Base-by-base conservation (phyloP, 30 jellyfish, hydroid and myxozoan species). In the Catostylus mosaicus region DNA sequence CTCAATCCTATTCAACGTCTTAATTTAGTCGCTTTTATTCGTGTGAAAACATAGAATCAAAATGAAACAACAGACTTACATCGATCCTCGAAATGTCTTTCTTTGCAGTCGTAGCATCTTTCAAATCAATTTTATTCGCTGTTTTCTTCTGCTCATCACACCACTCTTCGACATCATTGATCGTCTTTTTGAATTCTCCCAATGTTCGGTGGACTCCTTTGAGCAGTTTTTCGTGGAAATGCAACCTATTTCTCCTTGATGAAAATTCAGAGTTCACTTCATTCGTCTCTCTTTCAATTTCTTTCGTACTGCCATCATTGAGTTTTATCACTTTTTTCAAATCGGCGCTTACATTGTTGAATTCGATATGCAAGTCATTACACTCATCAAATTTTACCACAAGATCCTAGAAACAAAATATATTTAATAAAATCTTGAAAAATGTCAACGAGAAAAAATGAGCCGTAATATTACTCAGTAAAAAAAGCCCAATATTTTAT, bases 51-150 rank as follows among this genome's bases (percentile, higher is more conserved):
- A n/a, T n/a, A n/a, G n/a, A n/a, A n/a, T n/a, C n/a, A n/a, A n/a
- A n/a, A n/a, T n/a, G n/a, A n/a, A n/a, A n/a, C n/a, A 9, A 11
- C 0, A 40, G 77, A 85, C 96, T 66, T 82, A 93, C 98, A 43
- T 93, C 98, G 29, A 93, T 72, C 63, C 67, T 67, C 64, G 43
- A 84, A 45, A 93, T 64, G 40, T 87, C 96, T 30, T 45, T 36
- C 60, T 65, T 56, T n/a, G 96, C 97, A 20, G 83, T 89, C n/a
- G 76, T 78, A 10, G 75, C 89, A 10, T 93, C 81, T 37, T 80
- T 88, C 4, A 97, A 90, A 18, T 79, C 94, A 0, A 54, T 69
- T 57, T 52, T 60, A 20, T 40, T 87, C 23, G 82, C 19, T 38
- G 78, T 89, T 30, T 93, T 51, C 48, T 83, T 40, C 45, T 94